Evolutionary conservation across 2,888 invertebrate genomes (phyloP).

Genomic region (Rhingia campestris): DNA sequence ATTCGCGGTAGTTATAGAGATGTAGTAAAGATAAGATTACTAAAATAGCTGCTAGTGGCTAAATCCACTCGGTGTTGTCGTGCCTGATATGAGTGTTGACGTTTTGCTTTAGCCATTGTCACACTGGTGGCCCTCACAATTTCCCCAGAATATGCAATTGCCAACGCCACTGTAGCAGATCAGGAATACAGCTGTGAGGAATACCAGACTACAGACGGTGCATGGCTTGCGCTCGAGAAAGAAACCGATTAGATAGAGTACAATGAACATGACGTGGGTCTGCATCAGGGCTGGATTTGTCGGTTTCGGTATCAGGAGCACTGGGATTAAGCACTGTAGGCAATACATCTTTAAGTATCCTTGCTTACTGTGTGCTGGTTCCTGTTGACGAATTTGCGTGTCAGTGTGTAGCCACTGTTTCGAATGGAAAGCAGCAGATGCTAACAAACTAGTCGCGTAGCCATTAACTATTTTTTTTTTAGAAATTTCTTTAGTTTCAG

Average conservation of each 20-base stretch:
- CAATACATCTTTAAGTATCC: slow-evolving; percentile 89
- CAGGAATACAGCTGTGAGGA: slow-evolving; percentile 94
- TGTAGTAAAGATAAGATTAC: slow-evolving; percentile 56
- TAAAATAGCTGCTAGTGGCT: slow-evolving; percentile 36
- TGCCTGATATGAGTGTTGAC: slow-evolving; percentile 23
- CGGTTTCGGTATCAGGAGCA: slow-evolving; percentile 98
- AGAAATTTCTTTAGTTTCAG: slow-evolving; percentile 5
- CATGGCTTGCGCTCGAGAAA: slow-evolving; percentile 98
- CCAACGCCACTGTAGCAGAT: slow-evolving; percentile 98
- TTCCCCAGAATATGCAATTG: slow-evolving; percentile 96
- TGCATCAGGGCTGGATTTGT: slow-evolving; percentile 97
- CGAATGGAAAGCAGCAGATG: slow-evolving; percentile 32
- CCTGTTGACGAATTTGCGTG: slow-evolving; percentile 30
- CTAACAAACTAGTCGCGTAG: slow-evolving; percentile 39
- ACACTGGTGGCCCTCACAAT: slow-evolving; percentile 88
- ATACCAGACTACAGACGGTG: slow-evolving; percentile 97
- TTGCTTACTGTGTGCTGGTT: not conserved
- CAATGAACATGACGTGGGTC: slow-evolving; percentile 98
- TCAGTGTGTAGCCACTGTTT: slow-evolving; percentile 27
- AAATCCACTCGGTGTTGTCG: slow-evolving; percentile 9
- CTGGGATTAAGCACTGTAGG: slow-evolving; percentile 98
- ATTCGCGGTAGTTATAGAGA: slow-evolving; percentile 34
- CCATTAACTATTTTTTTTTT: slow-evolving; percentile 39
- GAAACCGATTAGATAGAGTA: slow-evolving; percentile 97
- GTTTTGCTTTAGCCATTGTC: slow-evolving; percentile 82